Conservation (phyloP, 1,140 invertebrate genomes). For the Drosophila insularis region DNA sequence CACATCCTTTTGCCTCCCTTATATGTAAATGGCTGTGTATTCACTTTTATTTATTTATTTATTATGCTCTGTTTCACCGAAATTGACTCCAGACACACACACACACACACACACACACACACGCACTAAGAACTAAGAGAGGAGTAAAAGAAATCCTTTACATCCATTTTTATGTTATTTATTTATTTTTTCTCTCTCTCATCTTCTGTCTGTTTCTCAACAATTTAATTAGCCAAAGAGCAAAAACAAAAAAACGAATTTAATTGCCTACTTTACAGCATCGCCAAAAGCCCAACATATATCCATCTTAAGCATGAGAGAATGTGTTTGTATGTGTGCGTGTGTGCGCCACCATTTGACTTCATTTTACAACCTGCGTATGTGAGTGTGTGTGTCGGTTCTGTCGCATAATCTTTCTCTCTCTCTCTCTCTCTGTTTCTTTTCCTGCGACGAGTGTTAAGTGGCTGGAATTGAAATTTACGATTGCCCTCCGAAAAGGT, state of each 20-base stretch:
- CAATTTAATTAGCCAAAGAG: conserved; percentile 76
- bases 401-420: conserved; percentile 68
- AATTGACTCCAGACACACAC: conserved; percentile 38
- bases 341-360: conserved; percentile 58
- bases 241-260: conserved; percentile 46
- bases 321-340: conserved; percentile 11
- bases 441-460: conserved; percentile 55
- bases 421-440: not conserved
- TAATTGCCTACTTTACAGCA: conserved; percentile 28
- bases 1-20: not conserved
- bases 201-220: conserved; percentile 55
- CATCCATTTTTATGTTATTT: conserved; percentile 36
- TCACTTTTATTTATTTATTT: conserved; percentile 73
- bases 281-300: not conserved
- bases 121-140: conserved; percentile 12
- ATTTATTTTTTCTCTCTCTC: not conserved
- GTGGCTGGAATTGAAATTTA: conserved; percentile 76
- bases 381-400: conserved; percentile 28
- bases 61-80: conserved; percentile 49
- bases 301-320: not conserved
- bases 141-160: conserved; percentile 45
- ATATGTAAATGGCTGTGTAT: conserved; percentile 21
- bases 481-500: conserved; percentile 62
- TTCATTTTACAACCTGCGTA: conserved; percentile 48
- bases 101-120: too few relatives aligned